These are phyloP conservation scores for Entelurus aequoreus DNA, from an alignment of 2,113 vertebrate genomes.

Conservation along the genomic window DNA sequence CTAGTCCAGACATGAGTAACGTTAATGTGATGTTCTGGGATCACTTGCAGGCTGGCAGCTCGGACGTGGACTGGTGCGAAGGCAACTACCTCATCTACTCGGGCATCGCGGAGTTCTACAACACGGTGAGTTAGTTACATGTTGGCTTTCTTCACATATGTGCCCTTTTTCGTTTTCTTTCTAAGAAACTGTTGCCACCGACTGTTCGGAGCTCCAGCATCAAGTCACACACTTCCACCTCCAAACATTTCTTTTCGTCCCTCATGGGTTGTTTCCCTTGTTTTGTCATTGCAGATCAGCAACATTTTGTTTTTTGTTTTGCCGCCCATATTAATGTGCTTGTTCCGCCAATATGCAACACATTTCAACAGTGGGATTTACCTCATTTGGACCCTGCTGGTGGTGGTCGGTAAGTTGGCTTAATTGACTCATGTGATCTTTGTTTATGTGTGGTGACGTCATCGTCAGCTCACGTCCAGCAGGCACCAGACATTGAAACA, in stretches of 20 bases:
- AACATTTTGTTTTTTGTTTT: conserved; percentile 96
- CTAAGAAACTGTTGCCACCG: conserved; percentile 14
- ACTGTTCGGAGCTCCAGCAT: conserved; percentile 3
- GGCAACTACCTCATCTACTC: conserved; percentile 94
- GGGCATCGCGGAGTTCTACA: conserved; percentile 94
- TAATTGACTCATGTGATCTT: conserved; percentile 2
- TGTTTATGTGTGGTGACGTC: neutral
- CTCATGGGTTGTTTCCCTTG: conserved; percentile 20
- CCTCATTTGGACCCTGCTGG: conserved; percentile 93
- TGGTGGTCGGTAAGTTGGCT: conserved; percentile 90
- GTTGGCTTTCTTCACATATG: neutral
- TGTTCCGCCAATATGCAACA: conserved; percentile 92
- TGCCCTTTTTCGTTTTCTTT: too few relatives aligned
- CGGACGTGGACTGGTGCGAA: conserved; percentile 96
- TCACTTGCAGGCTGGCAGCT: conserved; percentile 88
- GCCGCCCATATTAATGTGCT: conserved; percentile 94
- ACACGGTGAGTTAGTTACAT: conserved; percentile 80
- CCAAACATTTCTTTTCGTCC: conserved; percentile 8
- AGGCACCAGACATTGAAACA: too few relatives aligned
- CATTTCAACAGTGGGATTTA: conserved; percentile 99
- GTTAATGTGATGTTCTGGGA: conserved; percentile 81
- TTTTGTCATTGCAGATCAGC: conserved; percentile 86
- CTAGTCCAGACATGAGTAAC: conserved; percentile 70
- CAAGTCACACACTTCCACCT: too few relatives aligned
- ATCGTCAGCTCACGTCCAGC: too few relatives aligned